Evolutionary conservation across 2,888 invertebrate species (phyloP).

Genomic region (Acrobasis suavella): DNA sequence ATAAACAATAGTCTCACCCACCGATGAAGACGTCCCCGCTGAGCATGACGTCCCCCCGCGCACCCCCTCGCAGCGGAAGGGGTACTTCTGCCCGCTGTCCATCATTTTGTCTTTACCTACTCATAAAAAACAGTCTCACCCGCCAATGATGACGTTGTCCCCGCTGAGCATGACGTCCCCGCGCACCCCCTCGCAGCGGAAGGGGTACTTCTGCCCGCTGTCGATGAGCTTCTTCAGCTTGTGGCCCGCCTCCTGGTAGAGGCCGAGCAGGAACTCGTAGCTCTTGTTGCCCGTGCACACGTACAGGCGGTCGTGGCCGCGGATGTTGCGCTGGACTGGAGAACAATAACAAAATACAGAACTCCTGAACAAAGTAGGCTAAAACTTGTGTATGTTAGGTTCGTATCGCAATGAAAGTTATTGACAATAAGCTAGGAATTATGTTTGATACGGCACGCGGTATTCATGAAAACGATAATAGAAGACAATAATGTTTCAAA

Average conservation of each 20-base stretch:
- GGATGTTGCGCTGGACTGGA: constrained; percentile 89
- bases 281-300: constrained; percentile 87
- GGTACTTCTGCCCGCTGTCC: constrained; percentile 82
- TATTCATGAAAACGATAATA: too few relatives aligned
- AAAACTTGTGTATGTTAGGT: too few relatives aligned
- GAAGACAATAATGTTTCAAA: too few relatives aligned
- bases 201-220: constrained; percentile 82
- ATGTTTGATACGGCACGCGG: too few relatives aligned
- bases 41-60: constrained; percentile 88
- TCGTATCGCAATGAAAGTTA: too few relatives aligned
- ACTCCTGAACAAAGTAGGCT: too few relatives aligned
- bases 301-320: constrained; percentile 95
- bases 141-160: constrained; percentile 86
- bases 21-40: constrained; percentile 86
- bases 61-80: constrained; percentile 89
- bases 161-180: constrained; percentile 90
- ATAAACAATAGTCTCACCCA: constrained; percentile 77
- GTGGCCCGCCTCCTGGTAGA: constrained; percentile 79
- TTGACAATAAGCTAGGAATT: too few relatives aligned
- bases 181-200: constrained; percentile 90
- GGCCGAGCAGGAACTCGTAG: constrained; percentile 86
- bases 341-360: constrained; percentile 15
- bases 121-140: constrained; percentile 70
- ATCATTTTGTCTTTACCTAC: constrained; percentile 28
- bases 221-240: constrained; percentile 67